Percentiles rank a stretch among this genome's conserved stretches.
phyloP scores from a whole-genome alignment of 1,140 invertebrate genomes.

The Archegozetes longisetosus region DNA sequence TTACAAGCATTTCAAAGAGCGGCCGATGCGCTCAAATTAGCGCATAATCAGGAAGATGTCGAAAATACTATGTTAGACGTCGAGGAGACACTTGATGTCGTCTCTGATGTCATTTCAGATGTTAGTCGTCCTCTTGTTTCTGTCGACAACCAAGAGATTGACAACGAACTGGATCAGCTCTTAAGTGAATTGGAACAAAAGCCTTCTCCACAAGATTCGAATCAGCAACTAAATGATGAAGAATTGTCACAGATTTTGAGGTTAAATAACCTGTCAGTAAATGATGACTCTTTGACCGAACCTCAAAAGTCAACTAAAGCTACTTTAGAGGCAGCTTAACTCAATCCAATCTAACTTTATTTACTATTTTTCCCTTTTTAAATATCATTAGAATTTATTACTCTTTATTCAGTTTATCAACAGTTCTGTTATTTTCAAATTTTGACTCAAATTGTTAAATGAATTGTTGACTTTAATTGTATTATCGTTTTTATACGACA shows the following conservation, averaged over 20 bases:
- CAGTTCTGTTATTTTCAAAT: too few species aligned
- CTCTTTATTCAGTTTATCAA: too few species aligned
- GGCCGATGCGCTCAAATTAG: constrained; percentile 8
- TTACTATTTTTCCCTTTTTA: too few species aligned
- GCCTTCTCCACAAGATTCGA: not conserved
- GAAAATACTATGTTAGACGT: constrained; percentile 3
- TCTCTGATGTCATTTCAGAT: not conserved
- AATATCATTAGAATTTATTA: too few species aligned
- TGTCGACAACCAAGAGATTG: not conserved
- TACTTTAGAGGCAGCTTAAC: too few species aligned
- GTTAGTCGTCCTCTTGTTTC: not conserved
- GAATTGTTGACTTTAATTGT: too few species aligned
- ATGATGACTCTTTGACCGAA: not conserved
- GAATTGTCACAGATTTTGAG: constrained; percentile 3
- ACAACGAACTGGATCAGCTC: not conserved
- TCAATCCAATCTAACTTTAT: too few species aligned
- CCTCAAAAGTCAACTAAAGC: too few species aligned
- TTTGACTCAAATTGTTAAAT: too few species aligned
- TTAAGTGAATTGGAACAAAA: constrained; percentile 7
- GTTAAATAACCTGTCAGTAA: not conserved
- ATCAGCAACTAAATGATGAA: not conserved
- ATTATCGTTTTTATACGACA: too few species aligned
- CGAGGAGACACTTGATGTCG: constrained; percentile 6
- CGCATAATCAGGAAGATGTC: constrained; percentile 2
- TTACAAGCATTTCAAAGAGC: constrained; percentile 2